A percentile compares a stretch with the other conserved stretches of the same genome.
Conservation (phyloP, 1,140 invertebrate species). For the Pectinophora gossypiella region DNA sequence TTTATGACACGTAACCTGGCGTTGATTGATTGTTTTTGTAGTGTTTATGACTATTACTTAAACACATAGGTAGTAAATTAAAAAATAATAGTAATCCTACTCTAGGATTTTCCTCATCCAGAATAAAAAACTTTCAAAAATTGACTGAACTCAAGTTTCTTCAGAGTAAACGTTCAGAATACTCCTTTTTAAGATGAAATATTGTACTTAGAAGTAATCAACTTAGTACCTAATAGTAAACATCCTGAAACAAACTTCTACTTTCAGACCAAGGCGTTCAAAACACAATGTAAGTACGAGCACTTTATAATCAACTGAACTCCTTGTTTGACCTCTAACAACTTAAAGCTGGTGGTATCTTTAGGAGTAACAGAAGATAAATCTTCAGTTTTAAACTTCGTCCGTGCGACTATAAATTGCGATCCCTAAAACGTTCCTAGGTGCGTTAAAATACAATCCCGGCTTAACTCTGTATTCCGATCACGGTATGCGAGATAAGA, state of each 20-base stretch:
- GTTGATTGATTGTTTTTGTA: slow-evolving; percentile 56
- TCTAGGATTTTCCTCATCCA: too few species aligned
- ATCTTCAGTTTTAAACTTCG: slow-evolving; percentile 51
- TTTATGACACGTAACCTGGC: slow-evolving; percentile 38
- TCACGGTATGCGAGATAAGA: slow-evolving; percentile 39
- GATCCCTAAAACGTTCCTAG: slow-evolving; percentile 45
- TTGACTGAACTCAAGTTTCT: too few species aligned
- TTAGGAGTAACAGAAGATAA: slow-evolving; percentile 44
- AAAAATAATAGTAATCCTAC: too few species aligned
- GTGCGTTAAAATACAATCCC: slow-evolving; percentile 45
- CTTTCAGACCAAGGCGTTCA: slow-evolving; percentile 27
- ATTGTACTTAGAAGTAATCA: too few species aligned
- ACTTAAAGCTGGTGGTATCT: slow-evolving; percentile 42
- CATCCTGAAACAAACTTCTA: slow-evolving; percentile 30
- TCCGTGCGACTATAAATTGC: slow-evolving; percentile 53
- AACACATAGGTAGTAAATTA: too few species aligned
- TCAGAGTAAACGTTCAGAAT: too few species aligned
- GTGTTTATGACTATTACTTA: too few species aligned
- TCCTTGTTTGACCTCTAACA: slow-evolving; percentile 46
- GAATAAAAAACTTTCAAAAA: too few species aligned
- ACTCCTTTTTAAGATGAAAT: too few species aligned
- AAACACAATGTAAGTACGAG: slow-evolving; percentile 39
- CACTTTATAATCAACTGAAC: slow-evolving; percentile 47
- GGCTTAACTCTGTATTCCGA: slow-evolving; percentile 33
- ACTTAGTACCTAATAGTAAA: slow-evolving; percentile 12